These are phyloP conservation scores for Rhadinocentrus ornatus DNA, from an alignment of 2,797 vertebrate genomes.

Conservation along the genomic window DNA sequence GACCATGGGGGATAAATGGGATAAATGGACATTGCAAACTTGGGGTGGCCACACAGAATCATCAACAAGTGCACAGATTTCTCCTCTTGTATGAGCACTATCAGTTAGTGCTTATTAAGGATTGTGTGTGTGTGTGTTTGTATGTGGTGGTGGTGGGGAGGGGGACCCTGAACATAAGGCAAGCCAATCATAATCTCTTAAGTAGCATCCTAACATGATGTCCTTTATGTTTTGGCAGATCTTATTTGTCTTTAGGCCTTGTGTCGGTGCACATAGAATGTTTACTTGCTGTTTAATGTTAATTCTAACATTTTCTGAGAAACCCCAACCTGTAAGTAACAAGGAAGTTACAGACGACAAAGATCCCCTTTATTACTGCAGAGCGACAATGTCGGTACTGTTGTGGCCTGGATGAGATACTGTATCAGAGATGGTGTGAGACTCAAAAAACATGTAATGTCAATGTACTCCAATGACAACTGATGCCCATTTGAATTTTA, in stretches of 20 bases:
- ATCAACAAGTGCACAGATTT: constrained; percentile 47
- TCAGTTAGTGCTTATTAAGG: constrained; percentile 22
- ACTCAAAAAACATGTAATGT: neutral
- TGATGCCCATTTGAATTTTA: neutral
- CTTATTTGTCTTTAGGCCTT: constrained; percentile 2
- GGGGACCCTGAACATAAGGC: constrained; percentile 68
- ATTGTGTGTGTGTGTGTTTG: no score
- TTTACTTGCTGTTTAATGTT: constrained; percentile 9
- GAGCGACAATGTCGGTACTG: constrained; percentile 67
- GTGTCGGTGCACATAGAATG: neutral
- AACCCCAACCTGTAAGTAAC: constrained; percentile 43
- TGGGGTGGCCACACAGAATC: constrained; percentile 53
- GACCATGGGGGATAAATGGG: constrained; percentile 50
- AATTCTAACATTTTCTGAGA: constrained; percentile 32
- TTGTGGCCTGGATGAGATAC: constrained; percentile 49
- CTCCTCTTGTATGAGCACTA: neutral
- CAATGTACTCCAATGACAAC: neutral
- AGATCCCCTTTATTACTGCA: constrained; percentile 61
- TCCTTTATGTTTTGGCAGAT: constrained; percentile 25
- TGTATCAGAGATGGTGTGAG: constrained; percentile 21
- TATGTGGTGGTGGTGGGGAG: neutral
- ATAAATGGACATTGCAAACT: constrained; percentile 44
- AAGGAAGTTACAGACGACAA: constrained; percentile 64
- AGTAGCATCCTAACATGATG: constrained; percentile 67
- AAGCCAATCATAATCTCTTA: constrained; percentile 75